Evolutionary conservation across 2,113 vertebrate species (phyloP).

Genomic region (Melanostigma gelatinosum): DNA sequence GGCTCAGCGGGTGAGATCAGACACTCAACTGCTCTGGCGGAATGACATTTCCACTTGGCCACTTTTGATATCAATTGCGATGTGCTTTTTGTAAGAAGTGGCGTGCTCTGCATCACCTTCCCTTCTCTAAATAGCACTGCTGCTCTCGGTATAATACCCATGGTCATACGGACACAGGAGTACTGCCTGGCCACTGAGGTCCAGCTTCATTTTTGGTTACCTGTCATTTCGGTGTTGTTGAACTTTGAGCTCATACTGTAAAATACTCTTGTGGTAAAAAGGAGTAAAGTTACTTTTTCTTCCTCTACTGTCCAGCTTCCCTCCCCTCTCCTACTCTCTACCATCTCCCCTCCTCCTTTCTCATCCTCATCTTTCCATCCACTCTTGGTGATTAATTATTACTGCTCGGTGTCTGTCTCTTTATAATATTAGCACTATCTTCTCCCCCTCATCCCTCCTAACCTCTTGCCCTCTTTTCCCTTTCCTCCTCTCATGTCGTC

Average conservation of each 20-base stretch:
- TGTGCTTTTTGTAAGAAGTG: background rate
- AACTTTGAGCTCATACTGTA: constrained; percentile 22
- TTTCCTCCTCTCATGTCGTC: constrained; percentile 26
- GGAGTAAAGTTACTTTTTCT: background rate
- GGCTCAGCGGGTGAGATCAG: too few species aligned
- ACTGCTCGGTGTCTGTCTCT: constrained; percentile 47
- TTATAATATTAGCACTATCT: constrained; percentile 53
- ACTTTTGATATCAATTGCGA: background rate
- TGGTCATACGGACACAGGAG: constrained; percentile 12
- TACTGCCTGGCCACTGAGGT: constrained; percentile 30
- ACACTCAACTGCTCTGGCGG: background rate
- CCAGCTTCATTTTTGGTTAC: constrained; percentile 17
- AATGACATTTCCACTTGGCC: constrained; percentile 4
- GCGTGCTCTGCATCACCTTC: background rate
- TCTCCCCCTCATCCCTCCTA: constrained; percentile 8
- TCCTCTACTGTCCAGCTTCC: background rate
- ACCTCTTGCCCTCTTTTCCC: constrained; percentile 35
- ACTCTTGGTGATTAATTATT: constrained; percentile 52
- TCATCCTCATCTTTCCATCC: constrained; percentile 43
- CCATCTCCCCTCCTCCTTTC: background rate
- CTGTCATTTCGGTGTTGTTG: constrained; percentile 20
- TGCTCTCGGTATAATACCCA: constrained; percentile 33
- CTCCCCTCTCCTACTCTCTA: background rate
- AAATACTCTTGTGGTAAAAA: constrained; percentile 11
- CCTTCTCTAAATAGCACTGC: constrained; percentile 18